Base-by-base conservation (phyloP, 2,797 vertebrate genomes). In the Podarcis siculus region DNA sequence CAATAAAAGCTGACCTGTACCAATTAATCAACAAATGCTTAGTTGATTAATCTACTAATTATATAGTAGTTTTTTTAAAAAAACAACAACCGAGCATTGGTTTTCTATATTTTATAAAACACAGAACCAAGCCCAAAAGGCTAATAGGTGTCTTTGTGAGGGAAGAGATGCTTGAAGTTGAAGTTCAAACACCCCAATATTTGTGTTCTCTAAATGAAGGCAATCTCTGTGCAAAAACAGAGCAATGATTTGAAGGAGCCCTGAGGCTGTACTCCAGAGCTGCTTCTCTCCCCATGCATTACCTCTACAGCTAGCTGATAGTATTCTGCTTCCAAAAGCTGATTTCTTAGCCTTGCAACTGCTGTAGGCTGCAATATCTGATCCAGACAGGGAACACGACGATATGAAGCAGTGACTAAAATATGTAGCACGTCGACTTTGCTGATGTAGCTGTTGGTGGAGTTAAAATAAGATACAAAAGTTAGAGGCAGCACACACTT, bases 251-350 rank as follows among this genome's bases (percentile, higher is more conserved):
- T 83, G 58, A 81, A 58, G 32, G 37, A 49, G 35, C 10, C 55
- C 77, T 35, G 5, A 23, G 67, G 17, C 30, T 39, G 27, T 17
- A 32, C 5, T 77, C 37, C 88, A 73, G 3, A 17, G 5, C 27
- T 35, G 39, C 12, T 83, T 72, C 8, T 49, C 80, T 88, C 78
- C 32, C 17, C 0, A 3, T 25, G 12, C n/a, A 9, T 92, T 95
- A 99, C 99, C 98, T 99, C 99, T 91, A 99, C 98, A 1, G 98
- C 98, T 2, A 99, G 97, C 92, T 98, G 97, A 96, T 99, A 99
- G 93, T 99, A 97, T 89, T 99, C 99, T 0, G 98, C 97, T 96
- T 99, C 98, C 90, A 99, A 94, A 86, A 99, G 98, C 94, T 96
- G 98, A 96, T 99, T 99, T 78, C 99, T 97, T 85, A 99, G 93